Base-by-base conservation (phyloP, 2,797 vertebrate species). In the Echiichthys vipera region DNA sequence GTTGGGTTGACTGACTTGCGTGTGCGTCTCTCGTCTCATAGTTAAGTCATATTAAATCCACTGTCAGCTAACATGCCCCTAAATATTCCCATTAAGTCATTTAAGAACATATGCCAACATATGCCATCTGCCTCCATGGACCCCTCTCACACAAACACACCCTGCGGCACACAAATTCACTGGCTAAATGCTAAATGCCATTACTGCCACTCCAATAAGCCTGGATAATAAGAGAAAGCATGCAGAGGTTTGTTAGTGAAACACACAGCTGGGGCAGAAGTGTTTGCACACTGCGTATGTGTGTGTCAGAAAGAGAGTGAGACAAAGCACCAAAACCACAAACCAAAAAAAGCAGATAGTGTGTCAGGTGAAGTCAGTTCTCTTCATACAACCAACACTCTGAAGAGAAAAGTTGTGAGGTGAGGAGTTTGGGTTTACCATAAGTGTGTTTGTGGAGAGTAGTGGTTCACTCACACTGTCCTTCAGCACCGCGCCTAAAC, bases 121-220 rank as follows among this genome's bases (percentile, higher is more conserved):
- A 83, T 65, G 80, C 40, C 80, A 68, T 78, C 64, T 77, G 66
- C 65, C 64, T 53, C 62, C 42, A 40, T 40, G 39, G 20, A 39
- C 14, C 2, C 25, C 30, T 53, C 25, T 30, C 39, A 22, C 29
- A 40, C 65, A 59, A 42, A 75, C 18, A 46, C 54, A 36, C 49
- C 81, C 74, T 7, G 24, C 65, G 61, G 83, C 85, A 53, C 58
- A 76, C 36, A 80, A 81, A 80, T 64, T 85, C 78, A 80, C 74
- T 77, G 62, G 72, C 82, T 88, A 76, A 79, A 81, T 68, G 84
- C 74, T 90, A 91, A 92, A 91, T 89, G 78, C 45, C 67, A 88
- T 94, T 92, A 89, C 63, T 84, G 84, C 90, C 89, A 87, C 75
- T 55, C 69, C 86, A 92, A 77, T 91, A 81, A 88, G 54, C 84